These are phyloP conservation scores for Ectemnius continuus DNA, from an alignment of 2,888 invertebrate species.

Conservation along the genomic window DNA sequence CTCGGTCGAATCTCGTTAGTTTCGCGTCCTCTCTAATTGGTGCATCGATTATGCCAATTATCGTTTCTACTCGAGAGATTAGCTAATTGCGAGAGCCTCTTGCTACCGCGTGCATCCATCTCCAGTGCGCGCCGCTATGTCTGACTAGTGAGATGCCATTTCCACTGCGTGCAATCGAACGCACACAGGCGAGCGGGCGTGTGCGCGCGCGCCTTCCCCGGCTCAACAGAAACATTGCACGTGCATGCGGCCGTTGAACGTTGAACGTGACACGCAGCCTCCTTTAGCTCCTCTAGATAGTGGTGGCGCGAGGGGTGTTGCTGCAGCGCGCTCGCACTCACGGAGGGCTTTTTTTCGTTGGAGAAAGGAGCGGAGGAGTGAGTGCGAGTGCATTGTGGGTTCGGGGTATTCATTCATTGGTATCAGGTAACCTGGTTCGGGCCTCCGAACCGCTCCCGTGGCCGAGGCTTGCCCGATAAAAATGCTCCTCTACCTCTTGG, in stretches of 20 bases:
- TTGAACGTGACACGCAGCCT: constrained; percentile 63
- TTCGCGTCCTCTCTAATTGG: constrained; percentile 69
- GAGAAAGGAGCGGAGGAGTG: constrained; percentile 33
- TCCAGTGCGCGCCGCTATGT: background rate
- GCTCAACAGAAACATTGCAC: no score
- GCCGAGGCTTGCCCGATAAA: constrained; percentile 50
- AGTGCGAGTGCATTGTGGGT: constrained; percentile 60
- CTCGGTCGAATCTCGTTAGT: constrained; percentile 69
- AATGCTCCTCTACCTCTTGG: constrained; percentile 31
- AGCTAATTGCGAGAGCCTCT: constrained; percentile 68
- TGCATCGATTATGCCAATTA: constrained; percentile 75
- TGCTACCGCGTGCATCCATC: constrained; percentile 21
- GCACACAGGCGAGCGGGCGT: background rate
- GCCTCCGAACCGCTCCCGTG: constrained; percentile 47
- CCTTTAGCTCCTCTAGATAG: background rate
- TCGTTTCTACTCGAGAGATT: constrained; percentile 72
- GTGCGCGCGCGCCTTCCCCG: no score
- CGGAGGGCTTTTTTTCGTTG: constrained; percentile 50
- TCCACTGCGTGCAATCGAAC: background rate
- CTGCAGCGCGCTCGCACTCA: constrained; percentile 33
- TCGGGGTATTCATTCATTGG: constrained; percentile 71
- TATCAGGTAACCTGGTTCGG: constrained; percentile 70
- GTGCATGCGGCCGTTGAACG: constrained; percentile 26
- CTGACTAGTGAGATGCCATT: background rate
- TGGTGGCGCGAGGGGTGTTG: constrained; percentile 45